A percentile compares a stretch with the other conserved stretches of the same genome.
phyloP scores from a whole-genome alignment of 2,113 vertebrate species.

The Bufo gargarizans region DNA sequence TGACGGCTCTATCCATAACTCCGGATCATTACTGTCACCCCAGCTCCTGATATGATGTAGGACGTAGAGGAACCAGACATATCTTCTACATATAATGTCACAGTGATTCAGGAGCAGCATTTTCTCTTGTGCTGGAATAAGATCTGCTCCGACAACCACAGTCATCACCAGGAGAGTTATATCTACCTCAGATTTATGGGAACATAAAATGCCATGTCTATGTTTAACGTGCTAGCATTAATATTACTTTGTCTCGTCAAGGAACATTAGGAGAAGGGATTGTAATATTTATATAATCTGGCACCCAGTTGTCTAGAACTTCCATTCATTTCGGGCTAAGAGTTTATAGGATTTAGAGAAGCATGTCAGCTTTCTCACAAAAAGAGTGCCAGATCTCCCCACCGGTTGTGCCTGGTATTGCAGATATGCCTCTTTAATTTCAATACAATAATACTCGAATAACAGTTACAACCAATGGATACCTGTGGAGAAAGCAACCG shows the following conservation, averaged over 20 bases:
- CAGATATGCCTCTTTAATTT: no score
- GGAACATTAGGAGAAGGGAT: not conserved
- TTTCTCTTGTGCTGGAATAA: not conserved
- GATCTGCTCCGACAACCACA: not conserved
- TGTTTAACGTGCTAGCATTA: not conserved
- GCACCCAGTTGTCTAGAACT: not conserved
- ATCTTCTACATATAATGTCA: not conserved
- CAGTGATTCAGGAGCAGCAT: not conserved
- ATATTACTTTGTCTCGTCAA: not conserved
- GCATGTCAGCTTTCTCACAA: no score
- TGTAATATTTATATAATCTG: not conserved
- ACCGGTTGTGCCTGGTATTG: not conserved
- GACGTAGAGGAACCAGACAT: not conserved
- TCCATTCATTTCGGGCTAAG: not conserved
- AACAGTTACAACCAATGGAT: no score
- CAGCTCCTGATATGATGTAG: constrained; percentile 3
- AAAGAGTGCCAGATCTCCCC: not conserved
- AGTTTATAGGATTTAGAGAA: no score
- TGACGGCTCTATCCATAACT: constrained; percentile 23
- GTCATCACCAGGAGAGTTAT: not conserved
- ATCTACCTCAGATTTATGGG: not conserved
- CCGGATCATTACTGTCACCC: constrained; percentile 24
- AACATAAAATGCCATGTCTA: not conserved
- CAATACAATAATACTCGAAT: no score
- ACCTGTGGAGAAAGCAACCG: no score